A percentile compares a stretch with the other conserved stretches of the same genome.
phyloP scores from a whole-genome alignment of 2,113 vertebrate genomes.

The Melanerpes aurifrons region DNA sequence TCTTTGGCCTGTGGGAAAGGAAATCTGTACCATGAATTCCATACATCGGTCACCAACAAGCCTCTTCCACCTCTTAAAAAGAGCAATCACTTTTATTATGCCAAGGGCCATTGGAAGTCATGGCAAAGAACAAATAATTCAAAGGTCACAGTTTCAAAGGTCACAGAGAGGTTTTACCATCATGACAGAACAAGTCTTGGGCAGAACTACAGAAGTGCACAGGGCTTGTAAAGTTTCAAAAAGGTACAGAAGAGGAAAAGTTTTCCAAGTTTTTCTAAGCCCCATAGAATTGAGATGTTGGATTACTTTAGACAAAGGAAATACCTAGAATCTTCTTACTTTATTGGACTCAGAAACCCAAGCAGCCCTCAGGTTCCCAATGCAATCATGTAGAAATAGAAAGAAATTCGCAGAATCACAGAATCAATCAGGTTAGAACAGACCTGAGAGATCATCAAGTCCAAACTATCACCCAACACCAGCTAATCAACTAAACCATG shows the following conservation, averaged over 20 bases:
- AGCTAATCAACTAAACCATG: too few relatives aligned
- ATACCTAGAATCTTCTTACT: neutral
- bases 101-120: neutral
- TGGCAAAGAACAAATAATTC: neutral
- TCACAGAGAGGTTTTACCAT: accelerated
- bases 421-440: too few relatives aligned
- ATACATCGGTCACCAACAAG: neutral
- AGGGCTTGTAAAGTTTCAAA: neutral
- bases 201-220: neutral
- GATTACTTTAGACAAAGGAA: neutral
- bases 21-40: neutral
- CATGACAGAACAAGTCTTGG: neutral
- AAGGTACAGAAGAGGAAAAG: neutral
- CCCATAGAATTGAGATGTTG: neutral
- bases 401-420: neutral
- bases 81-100: neutral
- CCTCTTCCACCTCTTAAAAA: neutral
- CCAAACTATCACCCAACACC: too few relatives aligned
- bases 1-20: neutral
- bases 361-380: neutral
- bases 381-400: neutral
- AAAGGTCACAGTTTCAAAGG: neutral
- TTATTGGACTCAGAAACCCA: neutral
- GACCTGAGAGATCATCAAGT: too few relatives aligned
- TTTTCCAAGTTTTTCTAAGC: neutral